Evolutionary conservation across 2,113 vertebrate genomes (phyloP).

Genomic region (Caranx ignobilis): DNA sequence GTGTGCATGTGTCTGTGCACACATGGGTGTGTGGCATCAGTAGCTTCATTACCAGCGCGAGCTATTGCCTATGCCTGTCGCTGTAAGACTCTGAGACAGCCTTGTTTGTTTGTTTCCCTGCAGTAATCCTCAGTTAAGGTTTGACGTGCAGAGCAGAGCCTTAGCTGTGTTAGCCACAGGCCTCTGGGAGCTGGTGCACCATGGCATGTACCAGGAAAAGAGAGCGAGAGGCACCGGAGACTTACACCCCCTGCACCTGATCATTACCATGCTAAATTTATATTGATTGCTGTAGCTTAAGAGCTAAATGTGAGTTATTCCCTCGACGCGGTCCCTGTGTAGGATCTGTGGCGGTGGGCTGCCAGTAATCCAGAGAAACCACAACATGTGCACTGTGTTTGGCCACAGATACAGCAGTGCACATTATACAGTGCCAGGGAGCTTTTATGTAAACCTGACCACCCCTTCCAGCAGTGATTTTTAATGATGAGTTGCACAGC

Average conservation of each 20-base stretch:
- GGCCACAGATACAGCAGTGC: constrained; percentile 46
- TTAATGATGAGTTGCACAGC: constrained; percentile 32
- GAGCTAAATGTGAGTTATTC: constrained; percentile 82
- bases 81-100: constrained; percentile 45
- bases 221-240: constrained; percentile 67
- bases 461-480: constrained; percentile 39
- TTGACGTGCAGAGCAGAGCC: constrained; percentile 56
- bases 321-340: constrained; percentile 63
- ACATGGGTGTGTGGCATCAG: constrained; percentile 36
- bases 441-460: constrained; percentile 47
- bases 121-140: constrained; percentile 69
- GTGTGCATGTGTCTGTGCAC: constrained; percentile 11
- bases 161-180: constrained; percentile 52
- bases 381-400: constrained; percentile 64
- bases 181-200: constrained; percentile 61
- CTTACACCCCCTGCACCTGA: constrained; percentile 75
- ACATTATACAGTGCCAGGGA: constrained; percentile 33
- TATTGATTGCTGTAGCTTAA: constrained; percentile 85
- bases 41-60: constrained; percentile 45
- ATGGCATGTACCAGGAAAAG: constrained; percentile 28
- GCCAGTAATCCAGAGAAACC: constrained; percentile 73
- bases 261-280: constrained; percentile 86
- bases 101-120: constrained; percentile 65
- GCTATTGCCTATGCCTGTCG: constrained; percentile 38
- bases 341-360: constrained; percentile 65